phyloP scores from a whole-genome alignment of 2,797 vertebrate species.

The Austrolebias charrua region DNA sequence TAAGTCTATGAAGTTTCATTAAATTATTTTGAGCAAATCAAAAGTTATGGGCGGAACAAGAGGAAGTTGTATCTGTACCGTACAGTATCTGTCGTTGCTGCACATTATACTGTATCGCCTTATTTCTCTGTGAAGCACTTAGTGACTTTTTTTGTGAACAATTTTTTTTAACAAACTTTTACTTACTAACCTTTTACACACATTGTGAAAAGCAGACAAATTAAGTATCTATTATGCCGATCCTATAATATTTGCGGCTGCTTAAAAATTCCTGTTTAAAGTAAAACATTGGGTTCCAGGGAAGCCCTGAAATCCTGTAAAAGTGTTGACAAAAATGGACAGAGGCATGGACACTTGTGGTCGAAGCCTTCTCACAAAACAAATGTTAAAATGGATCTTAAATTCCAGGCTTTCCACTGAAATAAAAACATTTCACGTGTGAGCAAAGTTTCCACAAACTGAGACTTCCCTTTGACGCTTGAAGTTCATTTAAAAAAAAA shows the following conservation, averaged over 20 bases:
- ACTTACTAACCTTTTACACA: neutral
- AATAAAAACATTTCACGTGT: constrained; percentile 59
- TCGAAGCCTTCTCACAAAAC: constrained; percentile 48
- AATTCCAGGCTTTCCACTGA: constrained; percentile 50
- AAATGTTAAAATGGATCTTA: constrained; percentile 43
- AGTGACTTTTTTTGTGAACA: too few species aligned
- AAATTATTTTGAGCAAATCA: too few species aligned
- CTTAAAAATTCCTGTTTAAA: constrained; percentile 40
- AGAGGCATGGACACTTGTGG: constrained; percentile 52
- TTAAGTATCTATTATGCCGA: constrained; percentile 16
- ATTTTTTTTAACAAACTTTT: too few species aligned
- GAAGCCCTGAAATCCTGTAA: constrained; percentile 29
- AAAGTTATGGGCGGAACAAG: too few species aligned
- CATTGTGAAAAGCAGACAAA: constrained; percentile 18
- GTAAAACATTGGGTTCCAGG: constrained; percentile 23
- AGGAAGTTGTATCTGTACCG: too few species aligned
- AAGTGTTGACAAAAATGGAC: constrained; percentile 44
- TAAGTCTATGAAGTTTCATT: too few species aligned
- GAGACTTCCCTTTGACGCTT: constrained; percentile 22
- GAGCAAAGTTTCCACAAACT: constrained; percentile 40
- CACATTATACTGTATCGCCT: too few species aligned
- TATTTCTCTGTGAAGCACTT: too few species aligned
- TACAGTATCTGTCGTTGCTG: too few species aligned
- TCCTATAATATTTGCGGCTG: constrained; percentile 10
- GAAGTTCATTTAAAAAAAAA: constrained; percentile 36